phyloP scores from a whole-genome alignment of 2,113 vertebrate species.

The Porphyrio hochstetteri region DNA sequence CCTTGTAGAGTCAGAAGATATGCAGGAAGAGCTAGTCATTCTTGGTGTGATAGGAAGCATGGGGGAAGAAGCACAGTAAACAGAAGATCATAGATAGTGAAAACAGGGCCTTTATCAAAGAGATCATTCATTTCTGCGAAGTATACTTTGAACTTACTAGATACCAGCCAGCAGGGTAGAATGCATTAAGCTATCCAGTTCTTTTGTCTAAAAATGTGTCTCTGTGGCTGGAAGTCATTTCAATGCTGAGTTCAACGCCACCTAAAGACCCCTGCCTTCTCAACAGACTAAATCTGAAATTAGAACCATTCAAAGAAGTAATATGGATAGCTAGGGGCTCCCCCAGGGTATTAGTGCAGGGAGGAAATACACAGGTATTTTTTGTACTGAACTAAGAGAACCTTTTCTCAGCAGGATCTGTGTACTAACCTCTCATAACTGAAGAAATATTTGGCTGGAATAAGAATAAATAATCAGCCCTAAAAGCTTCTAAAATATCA shows the following conservation, averaged over 20 bases:
- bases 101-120: background rate
- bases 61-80: background rate
- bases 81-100: background rate
- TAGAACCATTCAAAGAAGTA: background rate
- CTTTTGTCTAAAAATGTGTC: background rate
- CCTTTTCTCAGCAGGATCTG: background rate
- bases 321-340: background rate
- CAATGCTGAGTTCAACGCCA: background rate
- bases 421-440: background rate
- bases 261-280: background rate
- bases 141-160: background rate
- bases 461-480: background rate
- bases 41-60: background rate
- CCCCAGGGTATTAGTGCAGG: background rate
- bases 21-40: background rate
- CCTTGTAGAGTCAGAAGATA: background rate
- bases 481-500: background rate
- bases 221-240: background rate
- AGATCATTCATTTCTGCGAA: background rate
- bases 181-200: background rate
- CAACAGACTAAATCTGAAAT: background rate
- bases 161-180: background rate
- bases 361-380: background rate
- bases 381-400: background rate
- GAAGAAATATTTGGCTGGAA: background rate